phyloP scores from a whole-genome alignment of 64 coral and sea anemone species.

The Acropora yongei region DNA sequence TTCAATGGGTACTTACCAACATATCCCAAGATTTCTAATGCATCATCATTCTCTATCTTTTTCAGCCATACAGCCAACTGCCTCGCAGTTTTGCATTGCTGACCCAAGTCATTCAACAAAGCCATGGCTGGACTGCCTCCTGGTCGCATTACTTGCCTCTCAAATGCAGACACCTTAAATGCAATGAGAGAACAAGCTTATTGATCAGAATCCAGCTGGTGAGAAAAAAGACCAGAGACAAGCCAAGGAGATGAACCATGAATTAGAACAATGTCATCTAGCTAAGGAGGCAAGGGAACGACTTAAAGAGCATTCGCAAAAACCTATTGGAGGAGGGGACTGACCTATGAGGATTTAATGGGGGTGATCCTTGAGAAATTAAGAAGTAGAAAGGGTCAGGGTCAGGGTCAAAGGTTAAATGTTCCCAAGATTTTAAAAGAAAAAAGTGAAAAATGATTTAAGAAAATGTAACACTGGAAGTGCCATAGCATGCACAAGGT shows the following conservation, averaged over 20 bases:
- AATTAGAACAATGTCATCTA: too few relatives aligned
- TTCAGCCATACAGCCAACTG: conserved; percentile 72
- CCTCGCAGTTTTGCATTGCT: conserved; percentile 79
- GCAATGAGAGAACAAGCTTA: background rate
- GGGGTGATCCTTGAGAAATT: too few relatives aligned
- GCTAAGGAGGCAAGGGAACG: too few relatives aligned
- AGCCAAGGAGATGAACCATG: background rate
- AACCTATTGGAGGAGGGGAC: too few relatives aligned
- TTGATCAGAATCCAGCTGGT: background rate
- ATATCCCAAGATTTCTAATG: conserved; percentile 66
- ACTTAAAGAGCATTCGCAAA: too few relatives aligned
- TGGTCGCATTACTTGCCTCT: conserved; percentile 32
- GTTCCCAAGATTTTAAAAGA: too few relatives aligned
- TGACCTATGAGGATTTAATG: too few relatives aligned
- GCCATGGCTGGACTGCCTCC: conserved; percentile 72
- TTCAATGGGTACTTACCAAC: conserved; percentile 9
- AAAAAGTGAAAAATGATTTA: too few relatives aligned
- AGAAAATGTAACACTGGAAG: too few relatives aligned
- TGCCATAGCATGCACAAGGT: too few relatives aligned
- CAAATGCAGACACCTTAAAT: conserved; percentile 75
- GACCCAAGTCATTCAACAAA: conserved; percentile 77
- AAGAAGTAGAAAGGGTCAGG: too few relatives aligned
- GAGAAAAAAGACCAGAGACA: background rate
- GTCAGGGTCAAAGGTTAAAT: too few relatives aligned
- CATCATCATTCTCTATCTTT: conserved; percentile 59